Evolutionary conservation across 2,888 invertebrate species (phyloP).

Genomic region (Orthosia cruda): DNA sequence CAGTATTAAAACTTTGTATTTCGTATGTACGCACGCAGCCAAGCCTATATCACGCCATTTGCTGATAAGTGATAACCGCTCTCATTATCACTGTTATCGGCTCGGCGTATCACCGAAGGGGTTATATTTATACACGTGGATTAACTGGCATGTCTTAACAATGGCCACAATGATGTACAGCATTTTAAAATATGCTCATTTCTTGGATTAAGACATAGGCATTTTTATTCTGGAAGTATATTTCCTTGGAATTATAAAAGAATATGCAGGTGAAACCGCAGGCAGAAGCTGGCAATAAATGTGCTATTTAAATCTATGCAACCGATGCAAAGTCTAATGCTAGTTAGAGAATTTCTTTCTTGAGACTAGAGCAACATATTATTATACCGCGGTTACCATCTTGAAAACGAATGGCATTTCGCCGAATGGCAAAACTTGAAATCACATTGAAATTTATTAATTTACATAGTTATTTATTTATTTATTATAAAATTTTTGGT

Average conservation of each 20-base stretch:
- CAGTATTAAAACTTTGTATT: constrained; percentile 38
- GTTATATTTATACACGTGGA: constrained; percentile 53
- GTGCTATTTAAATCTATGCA: too few species aligned
- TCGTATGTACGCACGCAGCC: constrained; percentile 41
- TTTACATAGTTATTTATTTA: too few species aligned
- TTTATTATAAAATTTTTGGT: too few species aligned
- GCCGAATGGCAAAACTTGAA: not conserved
- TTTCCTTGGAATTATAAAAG: too few species aligned
- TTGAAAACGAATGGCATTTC: not conserved
- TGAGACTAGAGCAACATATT: not conserved
- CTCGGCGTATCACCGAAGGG: constrained; percentile 34
- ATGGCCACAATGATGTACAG: not conserved
- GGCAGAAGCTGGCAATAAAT: not conserved
- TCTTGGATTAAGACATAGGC: too few species aligned
- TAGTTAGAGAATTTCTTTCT: not conserved
- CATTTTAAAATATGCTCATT: not conserved
- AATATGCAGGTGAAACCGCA: too few species aligned
- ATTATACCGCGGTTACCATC: not conserved
- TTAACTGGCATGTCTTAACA: constrained; percentile 30
- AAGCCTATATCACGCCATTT: constrained; percentile 65
- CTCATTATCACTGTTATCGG: constrained; percentile 69
- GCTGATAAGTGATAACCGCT: constrained; percentile 70
- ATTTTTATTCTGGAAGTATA: too few species aligned
- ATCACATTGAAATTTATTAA: not conserved
- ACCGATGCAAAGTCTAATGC: not conserved